Conservation (phyloP, 2,113 vertebrate species). For the Brienomyrus longianalis region DNA sequence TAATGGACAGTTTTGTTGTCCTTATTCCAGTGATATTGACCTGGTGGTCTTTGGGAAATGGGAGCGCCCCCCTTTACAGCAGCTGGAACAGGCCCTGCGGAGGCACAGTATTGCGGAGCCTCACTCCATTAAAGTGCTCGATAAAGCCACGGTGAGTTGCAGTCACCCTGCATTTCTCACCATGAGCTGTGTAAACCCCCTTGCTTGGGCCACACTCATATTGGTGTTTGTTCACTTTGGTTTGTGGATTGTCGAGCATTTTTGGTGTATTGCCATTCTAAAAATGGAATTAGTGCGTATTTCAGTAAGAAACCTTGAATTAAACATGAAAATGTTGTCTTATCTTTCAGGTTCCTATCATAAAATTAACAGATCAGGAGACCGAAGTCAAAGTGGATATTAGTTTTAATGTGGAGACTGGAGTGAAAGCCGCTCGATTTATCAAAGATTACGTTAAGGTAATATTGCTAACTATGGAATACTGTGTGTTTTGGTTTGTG, state of each 20-base stretch:
- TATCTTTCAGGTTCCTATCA: conserved; percentile 66
- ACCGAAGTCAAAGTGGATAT: conserved; percentile 82
- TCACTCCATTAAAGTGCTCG: conserved; percentile 92
- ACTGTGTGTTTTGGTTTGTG: neutral
- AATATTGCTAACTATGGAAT: neutral
- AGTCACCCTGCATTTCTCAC: neutral
- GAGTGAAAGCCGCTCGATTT: conserved; percentile 72
- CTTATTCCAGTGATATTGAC: conserved; percentile 81
- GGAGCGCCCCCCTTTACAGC: conserved; percentile 86
- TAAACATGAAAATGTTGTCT: neutral
- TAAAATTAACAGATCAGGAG: conserved; percentile 75
- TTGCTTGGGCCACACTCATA: neutral
- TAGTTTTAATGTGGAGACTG: conserved; percentile 78
- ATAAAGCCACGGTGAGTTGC: conserved; percentile 88
- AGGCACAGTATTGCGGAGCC: conserved; percentile 91
- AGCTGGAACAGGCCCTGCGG: conserved; percentile 85
- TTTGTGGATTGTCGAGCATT: neutral
- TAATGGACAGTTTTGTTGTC: neutral
- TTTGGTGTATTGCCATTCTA: neutral
- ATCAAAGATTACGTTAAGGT: conserved; percentile 78
- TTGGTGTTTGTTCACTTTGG: neutral
- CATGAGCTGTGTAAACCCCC: neutral
- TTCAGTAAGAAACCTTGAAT: neutral
- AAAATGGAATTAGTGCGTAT: neutral
- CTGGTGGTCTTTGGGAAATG: conserved; percentile 95